Conservation (phyloP, 2,113 vertebrate species). For the Pomatostomus ruficeps region DNA sequence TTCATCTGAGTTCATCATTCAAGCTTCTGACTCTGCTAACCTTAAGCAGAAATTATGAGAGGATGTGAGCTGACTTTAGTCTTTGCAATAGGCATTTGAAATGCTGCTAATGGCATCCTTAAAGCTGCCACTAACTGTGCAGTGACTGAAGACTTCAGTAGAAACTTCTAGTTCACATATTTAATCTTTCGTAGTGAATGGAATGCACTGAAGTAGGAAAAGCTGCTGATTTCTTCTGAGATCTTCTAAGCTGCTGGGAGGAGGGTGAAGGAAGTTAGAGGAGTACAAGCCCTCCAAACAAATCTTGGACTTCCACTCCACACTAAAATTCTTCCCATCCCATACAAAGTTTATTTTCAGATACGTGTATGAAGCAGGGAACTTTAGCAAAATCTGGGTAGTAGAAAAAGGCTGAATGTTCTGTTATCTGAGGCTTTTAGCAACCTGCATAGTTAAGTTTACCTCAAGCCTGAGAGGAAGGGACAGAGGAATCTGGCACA, state of each 20-base stretch:
- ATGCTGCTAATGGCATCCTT: neutral
- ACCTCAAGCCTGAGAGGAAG: neutral
- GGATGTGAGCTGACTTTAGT: neutral
- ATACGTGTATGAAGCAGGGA: neutral
- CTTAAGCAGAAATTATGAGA: neutral
- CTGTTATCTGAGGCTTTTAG: neutral
- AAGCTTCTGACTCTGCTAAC: neutral
- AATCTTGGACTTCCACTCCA: neutral
- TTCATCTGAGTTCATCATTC: neutral
- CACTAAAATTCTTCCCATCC: neutral
- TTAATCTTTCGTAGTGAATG: neutral
- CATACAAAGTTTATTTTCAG: neutral
- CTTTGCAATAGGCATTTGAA: neutral
- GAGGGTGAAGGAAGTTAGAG: neutral
- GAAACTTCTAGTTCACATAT: neutral
- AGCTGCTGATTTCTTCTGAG: neutral
- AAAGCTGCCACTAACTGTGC: neutral
- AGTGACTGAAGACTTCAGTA: neutral
- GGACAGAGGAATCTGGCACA: neutral
- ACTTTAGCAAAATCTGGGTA: neutral
- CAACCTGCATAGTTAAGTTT: neutral
- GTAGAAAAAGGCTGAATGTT: neutral
- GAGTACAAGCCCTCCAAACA: neutral
- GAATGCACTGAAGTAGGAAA: neutral
- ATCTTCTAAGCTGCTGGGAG: neutral